phyloP scores from a whole-genome alignment of 2,797 vertebrate genomes.

The Onychomys arenicola region DNA sequence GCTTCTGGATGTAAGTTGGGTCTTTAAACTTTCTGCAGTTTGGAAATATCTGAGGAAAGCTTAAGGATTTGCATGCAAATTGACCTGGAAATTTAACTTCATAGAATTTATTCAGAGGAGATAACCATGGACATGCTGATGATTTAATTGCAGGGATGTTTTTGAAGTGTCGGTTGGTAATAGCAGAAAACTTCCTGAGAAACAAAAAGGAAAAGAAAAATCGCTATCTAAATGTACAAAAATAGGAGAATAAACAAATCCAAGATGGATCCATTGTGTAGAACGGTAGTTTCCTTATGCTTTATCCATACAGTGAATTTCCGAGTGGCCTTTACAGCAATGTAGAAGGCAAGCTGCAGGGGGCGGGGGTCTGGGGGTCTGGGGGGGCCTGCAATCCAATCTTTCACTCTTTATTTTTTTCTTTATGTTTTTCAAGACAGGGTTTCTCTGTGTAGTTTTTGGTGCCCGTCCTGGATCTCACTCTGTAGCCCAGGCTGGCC shows the following conservation, averaged over 20 bases:
- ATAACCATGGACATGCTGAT: conserved; percentile 41
- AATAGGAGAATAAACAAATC: background rate
- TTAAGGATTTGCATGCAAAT: conserved; percentile 66
- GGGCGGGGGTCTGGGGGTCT: background rate
- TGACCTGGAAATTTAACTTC: conserved; percentile 72
- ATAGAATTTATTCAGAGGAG: conserved; percentile 68
- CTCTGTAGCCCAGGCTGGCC: no score
- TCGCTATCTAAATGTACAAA: background rate
- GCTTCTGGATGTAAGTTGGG: conserved; percentile 51
- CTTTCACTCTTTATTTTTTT: no score
- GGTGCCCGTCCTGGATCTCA: no score
- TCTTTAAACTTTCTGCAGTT: conserved; percentile 61
- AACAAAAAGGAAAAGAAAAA: background rate
- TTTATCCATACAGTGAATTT: background rate
- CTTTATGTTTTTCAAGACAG: no score
- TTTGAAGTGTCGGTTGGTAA: conserved; percentile 50
- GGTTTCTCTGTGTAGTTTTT: no score
- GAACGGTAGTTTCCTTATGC: background rate
- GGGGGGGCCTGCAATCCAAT: no score
- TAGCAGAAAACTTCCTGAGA: background rate
- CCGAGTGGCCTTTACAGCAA: background rate
- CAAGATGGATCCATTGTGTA: background rate
- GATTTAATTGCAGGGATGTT: conserved; percentile 62
- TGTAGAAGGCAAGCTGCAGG: background rate
- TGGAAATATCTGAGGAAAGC: conserved; percentile 66